Base-by-base conservation (phyloP, 2,113 vertebrate species). In the Myiozetetes cayanensis region DNA sequence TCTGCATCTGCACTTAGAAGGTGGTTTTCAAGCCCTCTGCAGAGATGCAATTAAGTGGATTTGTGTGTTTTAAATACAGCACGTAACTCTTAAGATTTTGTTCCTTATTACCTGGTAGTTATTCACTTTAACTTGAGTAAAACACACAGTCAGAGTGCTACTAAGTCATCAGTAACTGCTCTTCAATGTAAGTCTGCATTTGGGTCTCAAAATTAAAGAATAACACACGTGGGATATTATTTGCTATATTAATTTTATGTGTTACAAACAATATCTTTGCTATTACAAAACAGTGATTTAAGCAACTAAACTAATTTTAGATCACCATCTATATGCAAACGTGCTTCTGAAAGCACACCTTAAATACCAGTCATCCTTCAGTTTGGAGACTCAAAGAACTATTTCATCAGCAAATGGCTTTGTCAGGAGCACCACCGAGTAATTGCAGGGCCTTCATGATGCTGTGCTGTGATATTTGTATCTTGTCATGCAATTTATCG, bases 281-380 rank as follows among this genome's bases (percentile, higher is more conserved):
- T 76, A 23, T 96, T 97, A 85, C 89, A 84, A 96, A 96, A 93
- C 59, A 75, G 43, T 2, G 24, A 83, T 95, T 93, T 90, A 37
- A 89, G 92, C 87, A 96, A 76, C 77, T 56, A n/a, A 62, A 44
- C 90, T 96, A 96, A 96, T 95, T 96, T 96, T 88, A 89, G 84
- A 90, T 84, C 80, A 41, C 19, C 77, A 49, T 41, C 52, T 85
- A 20, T 41, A 49, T 87, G 90, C 76, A 96, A 92, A 89, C 89
- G 58, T 53, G 33, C 47, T 43, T 75, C 68, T 86, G 91, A 93
- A 94, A 91, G 52, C 89, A 91, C 81, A 79, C 77, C 49, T 91
- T 41, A 81, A 73, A 37, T 41, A 50, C 46, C 2, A 93, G 71
- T 52, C 83, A 93, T 85, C 85, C 77, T 87, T 53, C 73, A 82